Evolutionary conservation across 1,140 invertebrate species (phyloP), one percentile per base, ranked within the genome.

Genomic region (Apis florea): DNA sequence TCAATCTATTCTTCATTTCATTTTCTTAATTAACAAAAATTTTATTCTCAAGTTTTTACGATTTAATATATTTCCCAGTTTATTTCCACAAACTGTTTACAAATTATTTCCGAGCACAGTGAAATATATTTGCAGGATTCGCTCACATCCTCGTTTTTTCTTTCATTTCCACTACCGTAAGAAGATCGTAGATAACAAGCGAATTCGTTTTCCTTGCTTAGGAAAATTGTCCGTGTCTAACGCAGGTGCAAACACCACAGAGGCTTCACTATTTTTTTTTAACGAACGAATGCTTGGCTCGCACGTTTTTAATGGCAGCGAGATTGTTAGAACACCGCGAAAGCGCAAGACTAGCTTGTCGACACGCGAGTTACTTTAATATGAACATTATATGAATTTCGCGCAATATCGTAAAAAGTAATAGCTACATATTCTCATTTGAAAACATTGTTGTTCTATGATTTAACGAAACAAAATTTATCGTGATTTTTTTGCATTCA

Each of bases 261-360:
- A 40, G 6, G 31, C 31, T 40, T 12, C 17, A 19, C 19, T 13
- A 13, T 77, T 56, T 77, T 56, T 77, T 56, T 77, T 47, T 26
- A 68, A 15, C 24, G 40, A 49, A 10, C 31, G 11, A 24, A 17
- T 47, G 10, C 3, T 13, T 0, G 17, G 17, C 26, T 63, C 77
- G 77, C 68, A 68, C 72, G 77, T 24, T 63, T 79, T 71, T 24
- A 54, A 63, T 54, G 47, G 26, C 12, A 61, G 61, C 24, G 47
- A 49, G 40, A 24, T 9, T 15, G 21, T 19, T 31, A 15, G 17
- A 47, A 10, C 68, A 51, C 12, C 58, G 58, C 58, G 67, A 79
- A 79, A 61, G 49, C 19, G n/a, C 24, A 19, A 53, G 56, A 40
- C 1, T 40, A n/a, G 58, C 1, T 13, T 15, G 40, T 24, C 26